Conservation (phyloP, 2,113 vertebrate species). For the Paramormyrops kingsleyae region DNA sequence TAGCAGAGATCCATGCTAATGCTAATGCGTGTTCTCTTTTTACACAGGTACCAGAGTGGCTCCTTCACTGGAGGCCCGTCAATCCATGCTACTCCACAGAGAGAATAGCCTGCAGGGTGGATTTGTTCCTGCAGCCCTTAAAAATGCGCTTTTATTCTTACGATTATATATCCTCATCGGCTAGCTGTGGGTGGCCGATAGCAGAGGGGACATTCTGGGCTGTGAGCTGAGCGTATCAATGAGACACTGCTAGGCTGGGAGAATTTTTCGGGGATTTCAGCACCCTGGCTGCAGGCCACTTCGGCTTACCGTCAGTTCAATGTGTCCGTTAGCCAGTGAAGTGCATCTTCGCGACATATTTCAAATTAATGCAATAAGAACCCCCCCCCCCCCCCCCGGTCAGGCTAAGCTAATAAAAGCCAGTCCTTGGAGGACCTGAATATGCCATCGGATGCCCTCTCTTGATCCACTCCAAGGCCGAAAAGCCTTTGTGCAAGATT, state of each 20-base stretch:
- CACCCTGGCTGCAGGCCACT: neutral
- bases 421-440: neutral
- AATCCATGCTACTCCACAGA: neutral
- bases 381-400: neutral
- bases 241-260: neutral
- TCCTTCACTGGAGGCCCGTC: neutral
- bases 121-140: neutral
- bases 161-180: neutral
- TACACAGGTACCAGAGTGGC: neutral
- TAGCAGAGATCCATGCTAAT: neutral
- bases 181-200: neutral
- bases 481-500: neutral
- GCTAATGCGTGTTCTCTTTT: neutral
- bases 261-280: neutral
- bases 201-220: neutral
- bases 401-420: neutral
- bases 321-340: neutral
- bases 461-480: neutral
- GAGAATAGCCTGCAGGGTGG: neutral
- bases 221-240: neutral
- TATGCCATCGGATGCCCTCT: neutral
- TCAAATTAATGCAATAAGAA: neutral
- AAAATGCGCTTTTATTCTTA: constrained; percentile 1
- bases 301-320: neutral
- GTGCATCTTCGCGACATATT: neutral